Evolutionary conservation across 2,888 invertebrate species (phyloP), one percentile per base, ranked within the genome.

Genomic region (Cosmia pyralina): DNA sequence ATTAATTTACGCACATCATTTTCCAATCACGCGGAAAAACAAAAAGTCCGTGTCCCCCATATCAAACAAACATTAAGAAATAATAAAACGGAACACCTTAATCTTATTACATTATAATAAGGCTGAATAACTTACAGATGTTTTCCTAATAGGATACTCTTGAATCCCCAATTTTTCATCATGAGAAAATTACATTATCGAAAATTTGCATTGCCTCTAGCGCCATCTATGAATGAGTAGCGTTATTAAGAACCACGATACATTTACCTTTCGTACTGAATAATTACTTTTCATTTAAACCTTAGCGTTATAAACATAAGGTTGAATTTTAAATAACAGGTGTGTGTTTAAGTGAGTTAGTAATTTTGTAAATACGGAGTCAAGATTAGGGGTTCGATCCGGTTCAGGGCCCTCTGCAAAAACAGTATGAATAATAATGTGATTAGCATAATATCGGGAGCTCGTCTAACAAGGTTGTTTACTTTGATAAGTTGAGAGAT

Each of bases 381-480:
- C 88, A 89, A 94, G 95, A 96, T 95, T 95, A 95, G 94, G 94
- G 93, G 88, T 90, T 89, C 90, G 89, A 89, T 92, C 89, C 90
- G 90, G 89, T 90, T 87, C 82, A 87, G 89, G 90, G 92, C 96
- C 94, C 95, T 95, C 90, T 93, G 91, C 92, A 94, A 95, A 96
- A 95, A 95, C 95, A 95, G 93, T 93, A 95, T 96, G 96, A 95
- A 95, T 96, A 95, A 95, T 96, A 96, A 95, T 95, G 87, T 90
- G 90, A 95, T 95, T 94, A 93, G 93, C 96, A 96, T 96, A 95
- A 95, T 94, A 94, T 94, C 91, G 90, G 88, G 87, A 92, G 92
- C 89, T 90, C 90, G 89, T 93, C 92, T 92, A 92, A 92, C 91
- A 89, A 92, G 91, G 89, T 91, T 94, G 92, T 95, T 94, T 95